These are phyloP conservation scores for Copsychus sechellarum DNA, from an alignment of 2,113 vertebrate species.

Conservation along the genomic window DNA sequence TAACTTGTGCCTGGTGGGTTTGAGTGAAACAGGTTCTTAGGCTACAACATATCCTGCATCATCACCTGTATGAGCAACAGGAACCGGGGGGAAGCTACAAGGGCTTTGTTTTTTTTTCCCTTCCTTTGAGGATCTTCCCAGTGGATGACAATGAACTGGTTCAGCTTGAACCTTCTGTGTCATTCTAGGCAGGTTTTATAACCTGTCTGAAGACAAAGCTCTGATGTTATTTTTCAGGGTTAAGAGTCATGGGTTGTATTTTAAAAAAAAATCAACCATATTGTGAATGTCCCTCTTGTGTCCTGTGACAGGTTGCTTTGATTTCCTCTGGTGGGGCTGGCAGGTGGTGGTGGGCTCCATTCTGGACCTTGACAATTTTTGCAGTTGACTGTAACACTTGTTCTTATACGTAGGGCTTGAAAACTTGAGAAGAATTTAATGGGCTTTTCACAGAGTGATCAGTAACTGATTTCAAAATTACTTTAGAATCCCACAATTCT, in stretches of 20 bases:
- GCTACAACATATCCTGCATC: accelerated
- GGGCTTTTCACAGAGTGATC: neutral
- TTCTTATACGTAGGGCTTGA: neutral
- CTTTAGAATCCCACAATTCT: neutral
- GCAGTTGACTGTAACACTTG: neutral
- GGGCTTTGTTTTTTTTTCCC: neutral
- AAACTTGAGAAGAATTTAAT: neutral
- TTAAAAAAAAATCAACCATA: accelerated
- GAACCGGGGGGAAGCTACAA: neutral
- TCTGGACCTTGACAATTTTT: neutral
- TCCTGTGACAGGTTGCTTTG: neutral
- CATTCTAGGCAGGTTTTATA: neutral
- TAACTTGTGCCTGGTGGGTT: neutral
- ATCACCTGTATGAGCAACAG: neutral
- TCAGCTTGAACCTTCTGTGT: neutral
- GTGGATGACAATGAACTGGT: neutral
- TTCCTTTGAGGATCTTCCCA: neutral
- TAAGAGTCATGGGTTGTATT: neutral
- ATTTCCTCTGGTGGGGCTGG: neutral
- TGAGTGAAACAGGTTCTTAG: neutral
- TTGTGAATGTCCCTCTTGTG: neutral
- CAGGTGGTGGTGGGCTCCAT: neutral
- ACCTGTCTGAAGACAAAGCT: neutral
- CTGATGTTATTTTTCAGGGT: neutral
- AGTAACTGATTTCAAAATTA: neutral